Base-by-base conservation (phyloP, 2,113 vertebrate genomes). In the Petrocephalus microphthalmus region DNA sequence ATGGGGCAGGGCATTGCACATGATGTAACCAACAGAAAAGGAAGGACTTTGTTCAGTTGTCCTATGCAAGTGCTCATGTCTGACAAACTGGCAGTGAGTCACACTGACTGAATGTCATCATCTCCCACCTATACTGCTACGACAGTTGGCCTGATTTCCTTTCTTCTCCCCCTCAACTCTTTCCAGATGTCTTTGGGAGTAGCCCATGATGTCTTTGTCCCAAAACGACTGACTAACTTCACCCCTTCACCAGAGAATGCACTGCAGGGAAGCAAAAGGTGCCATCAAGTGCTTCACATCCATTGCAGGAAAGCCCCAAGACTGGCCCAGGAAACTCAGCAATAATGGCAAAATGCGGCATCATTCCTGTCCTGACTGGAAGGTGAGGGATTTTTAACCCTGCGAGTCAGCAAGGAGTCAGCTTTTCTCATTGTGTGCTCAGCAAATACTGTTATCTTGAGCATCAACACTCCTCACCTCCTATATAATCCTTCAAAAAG, bases 231-330 rank as follows among this genome's bases (percentile, higher is more conserved):
- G 87, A 85, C 89, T 88, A 56, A 33, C 19, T 87, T 47, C 29
- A 8, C 60, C 88, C 52, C 64, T 91, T 90, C 88, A 90, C 3
- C 88, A 42, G 29, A 45, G 2, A 83, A 89, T 17, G 0, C 51
- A 54, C 90, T 91, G 92, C 90, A 89, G 90, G 84, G 29, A 81
- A 89, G 11, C 11, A 33, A 3, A 29, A 56, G 2, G 4, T 29
- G n/a, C 29, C 64, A 89, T 88, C 87, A 22, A 51, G 89, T 89
- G 86, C 87, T 88, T 88, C 90, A 8, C 11, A 8, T 4, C 88
- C 91, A 22, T 37, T 87, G 87, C 29, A 91, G 71, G 71, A 83
- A 89, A 57, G 29, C 60, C 54, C 85, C 54, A 60, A 52, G 37
- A 22, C 5, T 83, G 19, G 22, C 2, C 2, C 8, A 89, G 88